Evolutionary conservation across 2,797 vertebrate genomes (phyloP).

Genomic region (Heteromormyrus szaboi): DNA sequence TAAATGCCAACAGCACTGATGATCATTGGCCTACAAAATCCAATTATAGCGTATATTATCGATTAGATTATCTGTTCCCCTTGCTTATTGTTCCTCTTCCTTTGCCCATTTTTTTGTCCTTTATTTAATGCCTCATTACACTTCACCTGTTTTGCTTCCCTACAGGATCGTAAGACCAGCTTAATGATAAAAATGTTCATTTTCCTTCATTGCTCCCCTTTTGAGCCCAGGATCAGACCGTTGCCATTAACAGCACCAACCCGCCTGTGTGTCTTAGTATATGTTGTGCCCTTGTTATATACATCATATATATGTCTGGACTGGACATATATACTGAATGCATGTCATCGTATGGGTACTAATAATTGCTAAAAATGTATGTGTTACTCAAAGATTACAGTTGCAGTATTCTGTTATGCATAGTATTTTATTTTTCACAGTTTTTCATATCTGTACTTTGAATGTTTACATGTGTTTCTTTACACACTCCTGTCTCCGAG

Average conservation of each 20-base stretch:
- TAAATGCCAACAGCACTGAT: not conserved
- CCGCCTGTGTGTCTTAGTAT: conserved; percentile 48
- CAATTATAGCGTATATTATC: not conserved
- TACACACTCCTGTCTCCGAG: not conserved
- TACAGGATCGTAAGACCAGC: conserved; percentile 52
- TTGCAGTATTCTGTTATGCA: not conserved
- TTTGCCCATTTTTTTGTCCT: not conserved
- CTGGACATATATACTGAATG: conserved; percentile 64
- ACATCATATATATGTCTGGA: conserved; percentile 72
- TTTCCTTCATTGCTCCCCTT: conserved; percentile 39
- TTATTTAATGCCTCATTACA: conserved; percentile 19
- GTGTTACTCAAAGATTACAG: not conserved
- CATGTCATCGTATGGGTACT: conserved; percentile 38
- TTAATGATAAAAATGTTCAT: conserved; percentile 35
- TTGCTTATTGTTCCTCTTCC: not conserved
- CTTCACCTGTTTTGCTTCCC: conserved; percentile 33
- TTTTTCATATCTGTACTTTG: not conserved
- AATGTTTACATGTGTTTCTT: not conserved
- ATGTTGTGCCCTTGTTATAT: conserved; percentile 40
- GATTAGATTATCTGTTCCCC: conserved; percentile 12
- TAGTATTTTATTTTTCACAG: not conserved
- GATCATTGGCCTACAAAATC: not conserved
- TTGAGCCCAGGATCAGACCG: conserved; percentile 46
- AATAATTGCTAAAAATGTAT: conserved; percentile 38
- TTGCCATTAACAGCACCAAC: conserved; percentile 37